phyloP scores from a whole-genome alignment of 2,113 vertebrate genomes.

The Anser cygnoides region DNA sequence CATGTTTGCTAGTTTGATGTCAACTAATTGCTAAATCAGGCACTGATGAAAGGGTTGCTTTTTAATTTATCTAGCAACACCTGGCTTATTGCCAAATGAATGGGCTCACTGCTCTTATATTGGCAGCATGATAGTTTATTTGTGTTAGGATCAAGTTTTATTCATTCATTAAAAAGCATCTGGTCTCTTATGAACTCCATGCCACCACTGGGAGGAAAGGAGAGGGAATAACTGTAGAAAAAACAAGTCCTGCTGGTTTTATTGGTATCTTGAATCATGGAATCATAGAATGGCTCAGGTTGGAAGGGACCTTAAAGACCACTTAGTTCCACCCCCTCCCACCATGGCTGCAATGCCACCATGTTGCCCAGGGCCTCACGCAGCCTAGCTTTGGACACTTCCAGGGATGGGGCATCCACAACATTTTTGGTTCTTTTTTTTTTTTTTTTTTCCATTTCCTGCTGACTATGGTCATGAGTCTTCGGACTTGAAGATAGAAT shows the following conservation, averaged over 20 bases:
- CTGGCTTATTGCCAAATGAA: neutral
- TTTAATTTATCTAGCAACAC: slow-evolving; percentile 5
- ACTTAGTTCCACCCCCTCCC: neutral
- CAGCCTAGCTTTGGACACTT: neutral
- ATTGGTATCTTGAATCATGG: neutral
- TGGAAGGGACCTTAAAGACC: neutral
- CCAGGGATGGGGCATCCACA: neutral
- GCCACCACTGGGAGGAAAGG: neutral
- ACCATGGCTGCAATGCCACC: neutral
- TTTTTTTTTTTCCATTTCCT: neutral
- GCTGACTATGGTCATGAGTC: neutral
- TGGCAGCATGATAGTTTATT: neutral
- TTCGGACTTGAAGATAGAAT: neutral
- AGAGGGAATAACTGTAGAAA: neutral
- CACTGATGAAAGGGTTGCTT: neutral
- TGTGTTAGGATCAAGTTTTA: neutral
- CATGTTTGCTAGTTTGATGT: neutral
- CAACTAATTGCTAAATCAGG: slow-evolving; percentile 43
- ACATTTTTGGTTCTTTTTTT: neutral
- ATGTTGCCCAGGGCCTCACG: neutral
- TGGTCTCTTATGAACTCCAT: neutral
- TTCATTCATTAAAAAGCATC: neutral
- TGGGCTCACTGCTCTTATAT: neutral
- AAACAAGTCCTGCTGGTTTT: neutral
- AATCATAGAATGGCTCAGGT: neutral